A percentile compares a stretch with the other conserved stretches of the same genome.
Evolutionary conservation across 2,888 invertebrate species (phyloP).

Genomic region (Celastrina argiolus): DNA sequence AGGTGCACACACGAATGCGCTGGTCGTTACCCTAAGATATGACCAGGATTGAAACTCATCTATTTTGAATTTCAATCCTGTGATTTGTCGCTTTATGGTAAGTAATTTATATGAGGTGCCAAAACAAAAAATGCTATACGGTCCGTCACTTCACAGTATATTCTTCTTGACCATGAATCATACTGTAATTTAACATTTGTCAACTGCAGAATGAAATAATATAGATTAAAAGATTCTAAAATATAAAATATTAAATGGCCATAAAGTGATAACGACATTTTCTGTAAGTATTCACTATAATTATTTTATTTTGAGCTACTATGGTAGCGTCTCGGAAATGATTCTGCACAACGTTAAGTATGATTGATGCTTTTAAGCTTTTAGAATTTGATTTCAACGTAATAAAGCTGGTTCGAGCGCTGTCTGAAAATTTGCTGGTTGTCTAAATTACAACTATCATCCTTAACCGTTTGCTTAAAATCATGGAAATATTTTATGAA

Average conservation of each 20-base stretch:
- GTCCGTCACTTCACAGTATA: no score
- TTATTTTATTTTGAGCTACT: neutral
- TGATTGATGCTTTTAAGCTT: constrained; percentile 10
- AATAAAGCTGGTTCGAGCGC: neutral
- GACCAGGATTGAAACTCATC: no score
- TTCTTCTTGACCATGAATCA: no score
- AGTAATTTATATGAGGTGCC: no score
- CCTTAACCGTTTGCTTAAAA: neutral
- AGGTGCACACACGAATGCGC: no score
- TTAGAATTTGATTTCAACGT: constrained; percentile 6
- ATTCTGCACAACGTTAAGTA: neutral
- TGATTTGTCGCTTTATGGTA: no score
- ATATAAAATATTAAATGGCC: neutral
- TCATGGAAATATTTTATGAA: neutral
- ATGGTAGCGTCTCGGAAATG: neutral
- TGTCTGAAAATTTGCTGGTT: neutral
- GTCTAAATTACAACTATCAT: neutral
- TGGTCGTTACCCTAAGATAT: no score
- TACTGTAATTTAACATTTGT: no score
- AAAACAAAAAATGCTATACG: no score
- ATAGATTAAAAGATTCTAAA: no score
- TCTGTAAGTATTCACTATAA: neutral
- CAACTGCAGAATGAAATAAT: no score
- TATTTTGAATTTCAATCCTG: no score
- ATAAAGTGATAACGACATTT: neutral